A percentile compares a stretch with the other conserved stretches of the same genome.
phyloP scores from a whole-genome alignment of 2,797 vertebrate genomes.

The Sebastes flavidus region DNA sequence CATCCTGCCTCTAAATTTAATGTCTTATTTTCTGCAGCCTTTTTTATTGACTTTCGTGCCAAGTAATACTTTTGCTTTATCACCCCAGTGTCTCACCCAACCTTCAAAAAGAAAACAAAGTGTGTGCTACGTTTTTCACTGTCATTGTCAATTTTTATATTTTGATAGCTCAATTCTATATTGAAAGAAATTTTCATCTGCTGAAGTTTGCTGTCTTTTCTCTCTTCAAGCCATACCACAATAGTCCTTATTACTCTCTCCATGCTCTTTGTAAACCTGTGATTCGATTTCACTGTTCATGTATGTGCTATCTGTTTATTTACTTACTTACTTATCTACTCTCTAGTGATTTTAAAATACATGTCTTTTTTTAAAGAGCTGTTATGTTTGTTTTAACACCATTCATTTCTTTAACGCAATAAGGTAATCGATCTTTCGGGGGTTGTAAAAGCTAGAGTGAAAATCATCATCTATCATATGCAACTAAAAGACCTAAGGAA shows the following conservation, averaged over 20 bases:
- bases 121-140: background rate
- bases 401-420: fast-evolving
- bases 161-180: background rate
- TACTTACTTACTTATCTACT: no score
- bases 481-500: fast-evolving
- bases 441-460: no score
- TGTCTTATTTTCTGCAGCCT: background rate
- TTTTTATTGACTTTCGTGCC: slow-evolving; percentile 5
- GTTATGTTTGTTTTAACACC: no score
- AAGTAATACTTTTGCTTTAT: slow-evolving; percentile 2
- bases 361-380: no score
- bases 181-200: background rate
- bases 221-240: background rate
- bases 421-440: fast-evolving
- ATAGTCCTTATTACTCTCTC: background rate
- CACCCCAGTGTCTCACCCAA: background rate
- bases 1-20: background rate
- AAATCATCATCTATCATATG: fast-evolving
- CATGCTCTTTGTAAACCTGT: background rate
- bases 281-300: background rate
- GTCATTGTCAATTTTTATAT: background rate
- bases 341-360: background rate
- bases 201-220: background rate
- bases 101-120: background rate
- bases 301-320: no score